Evolutionary conservation across 1,140 invertebrate genomes (phyloP).

Genomic region (Psilanteris sp.): DNA sequence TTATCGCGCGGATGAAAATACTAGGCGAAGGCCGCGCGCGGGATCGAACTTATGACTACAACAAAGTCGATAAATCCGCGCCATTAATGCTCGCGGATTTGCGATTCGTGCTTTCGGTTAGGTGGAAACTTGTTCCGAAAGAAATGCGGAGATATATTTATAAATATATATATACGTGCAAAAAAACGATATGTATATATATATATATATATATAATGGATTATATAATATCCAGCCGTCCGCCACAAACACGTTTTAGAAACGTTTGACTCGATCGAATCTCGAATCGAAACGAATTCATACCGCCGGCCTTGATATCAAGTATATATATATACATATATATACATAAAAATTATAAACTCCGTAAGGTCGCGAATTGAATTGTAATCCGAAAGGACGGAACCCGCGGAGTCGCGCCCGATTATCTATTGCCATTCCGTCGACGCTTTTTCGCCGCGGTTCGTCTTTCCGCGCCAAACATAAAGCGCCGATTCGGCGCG

Average conservation of each 20-base stretch:
- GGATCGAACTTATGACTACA: conserved; percentile 44
- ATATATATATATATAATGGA: no score
- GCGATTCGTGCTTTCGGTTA: no score
- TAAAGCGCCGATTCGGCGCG: no score
- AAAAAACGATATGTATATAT: no score
- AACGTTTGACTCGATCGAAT: conserved; percentile 36
- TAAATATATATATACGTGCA: no score
- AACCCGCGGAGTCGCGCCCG: no score
- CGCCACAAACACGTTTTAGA: conserved; percentile 8
- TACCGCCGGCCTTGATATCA: conserved; percentile 32
- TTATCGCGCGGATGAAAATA: conserved; percentile 47
- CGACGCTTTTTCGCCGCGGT: no score
- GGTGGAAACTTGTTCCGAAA: no score
- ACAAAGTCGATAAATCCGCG: background rate
- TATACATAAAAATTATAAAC: conserved; percentile 23
- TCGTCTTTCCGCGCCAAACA: no score
- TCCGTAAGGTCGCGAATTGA: conserved; percentile 28
- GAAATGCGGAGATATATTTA: no score
- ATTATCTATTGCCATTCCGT: no score
- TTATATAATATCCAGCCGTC: conserved; percentile 13
- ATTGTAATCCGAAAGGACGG: conserved; percentile 3
- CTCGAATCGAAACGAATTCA: conserved; percentile 39
- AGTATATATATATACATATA: conserved; percentile 39
- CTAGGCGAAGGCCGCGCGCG: conserved; percentile 40
- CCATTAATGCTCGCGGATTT: no score